Percentiles rank a stretch among this genome's conserved stretches.
phyloP scores from a whole-genome alignment of 2,797 vertebrate genomes.

The Hipposideros larvatus region DNA sequence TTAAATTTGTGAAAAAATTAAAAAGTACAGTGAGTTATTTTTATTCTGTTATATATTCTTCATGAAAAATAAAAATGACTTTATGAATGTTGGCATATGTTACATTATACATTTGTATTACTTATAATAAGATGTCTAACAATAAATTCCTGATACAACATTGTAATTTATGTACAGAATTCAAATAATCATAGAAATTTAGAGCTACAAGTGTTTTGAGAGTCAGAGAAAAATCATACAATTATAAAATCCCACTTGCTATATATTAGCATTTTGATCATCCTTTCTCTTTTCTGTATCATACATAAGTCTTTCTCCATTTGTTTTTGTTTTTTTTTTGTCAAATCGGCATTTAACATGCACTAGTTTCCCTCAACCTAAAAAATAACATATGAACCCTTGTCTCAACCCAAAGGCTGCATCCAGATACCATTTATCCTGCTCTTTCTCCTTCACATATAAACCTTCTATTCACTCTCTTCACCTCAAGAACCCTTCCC shows the following conservation, averaged over 20 bases:
- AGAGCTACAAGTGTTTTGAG: neutral
- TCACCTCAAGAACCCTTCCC: neutral
- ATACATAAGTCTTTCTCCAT: neutral
- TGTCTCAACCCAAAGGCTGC: neutral
- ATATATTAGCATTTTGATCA: neutral
- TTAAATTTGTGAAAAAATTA: neutral
- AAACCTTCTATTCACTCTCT: neutral
- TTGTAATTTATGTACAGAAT: neutral
- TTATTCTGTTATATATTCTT: neutral
- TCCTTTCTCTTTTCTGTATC: neutral
- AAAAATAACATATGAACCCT: neutral
- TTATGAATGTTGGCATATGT: neutral
- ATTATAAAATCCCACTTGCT: neutral
- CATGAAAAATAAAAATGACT: neutral
- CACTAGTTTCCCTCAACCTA: neutral
- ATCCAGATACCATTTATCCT: neutral
- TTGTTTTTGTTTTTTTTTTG: slow-evolving; percentile 9
- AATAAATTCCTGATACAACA: neutral
- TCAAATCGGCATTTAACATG: neutral
- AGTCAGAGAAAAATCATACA: neutral
- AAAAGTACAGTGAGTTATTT: neutral
- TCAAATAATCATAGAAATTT: slow-evolving; percentile 13
- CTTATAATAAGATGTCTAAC: neutral
- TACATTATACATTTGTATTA: neutral
- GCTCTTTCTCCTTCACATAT: neutral